Base-by-base conservation (phyloP, 2,113 vertebrate genomes). In the Scophthalmus maximus region DNA sequence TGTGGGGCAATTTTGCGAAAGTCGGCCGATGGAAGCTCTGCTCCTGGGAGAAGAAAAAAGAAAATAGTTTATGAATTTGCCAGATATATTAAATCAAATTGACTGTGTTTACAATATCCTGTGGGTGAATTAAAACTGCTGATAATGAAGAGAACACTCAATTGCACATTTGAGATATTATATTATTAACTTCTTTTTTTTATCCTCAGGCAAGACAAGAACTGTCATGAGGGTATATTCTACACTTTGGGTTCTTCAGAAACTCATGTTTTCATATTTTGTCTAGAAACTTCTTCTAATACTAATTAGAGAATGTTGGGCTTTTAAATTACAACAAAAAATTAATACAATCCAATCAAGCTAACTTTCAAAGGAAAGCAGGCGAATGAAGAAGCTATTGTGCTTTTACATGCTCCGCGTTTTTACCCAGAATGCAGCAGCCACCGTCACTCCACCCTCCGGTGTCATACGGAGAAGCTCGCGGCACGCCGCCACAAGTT, bases 61-160 rank as follows among this genome's bases (percentile, higher is more conserved):
- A n/a, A n/a, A n/a, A n/a, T n/a, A n/a, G n/a, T n/a, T n/a, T n/a
- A n/a, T 10, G 17, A 27, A 51, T 76, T 6, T 1, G 2, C 49
- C 50, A 4, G 10, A 46, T 46, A 30, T 11, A 6, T 76, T 69
- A 34, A 7, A 55, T 67, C 34, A 76, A 17, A 60, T 73, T 17
- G 1, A 25, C 23, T 12, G n/a, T 15, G 27, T 63, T 67, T 67
- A 46, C 36, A 17, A 53, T 47, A 63, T 23, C 1, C 68, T 26
- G 36, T 23, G 76, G 64, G 40, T 52, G 56, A 63, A 30, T 49
- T 73, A 53, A 76, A 59, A 49, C 36, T 68, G 49, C 50, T 26
- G 22, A 42, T 20, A 47, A n/a, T 1, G 8, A 38, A 14, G 7
- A 20, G 17, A 42, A 0, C 7, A 4, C 3, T 42, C 63, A 59